Base-by-base conservation (phyloP, 2,888 invertebrate genomes). In the Tiphia femorata region DNA sequence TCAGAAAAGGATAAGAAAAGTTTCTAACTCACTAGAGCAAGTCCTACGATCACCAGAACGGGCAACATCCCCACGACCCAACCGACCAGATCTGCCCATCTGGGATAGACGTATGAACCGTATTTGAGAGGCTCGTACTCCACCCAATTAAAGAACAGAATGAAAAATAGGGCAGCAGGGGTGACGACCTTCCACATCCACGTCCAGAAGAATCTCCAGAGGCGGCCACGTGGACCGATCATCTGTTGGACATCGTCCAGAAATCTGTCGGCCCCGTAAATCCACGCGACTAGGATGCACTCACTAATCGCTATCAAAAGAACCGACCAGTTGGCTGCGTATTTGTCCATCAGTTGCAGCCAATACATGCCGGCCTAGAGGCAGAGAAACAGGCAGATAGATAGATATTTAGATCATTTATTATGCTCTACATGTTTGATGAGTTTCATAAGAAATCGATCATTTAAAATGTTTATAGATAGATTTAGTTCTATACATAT, bases 191-290 rank as follows among this genome's bases (percentile, higher is more conserved):
- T 88, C 93, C 93, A 93, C 91, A 93, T 92, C 59, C 89, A 84
- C 43, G 88, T 89, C 90, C 92, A 93, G 78, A 91, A 91, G 53
- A 87, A 82, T 37, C 89, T 86, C 91, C 91, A 92, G 23, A 86
- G 76, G 64, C 86, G 86, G 20, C 88, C 87, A 65, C 88, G 88
- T 2, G 84, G 86, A 2, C 94, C 94, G 62, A 93, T 90, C 95
- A 95, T 95, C 68, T 88, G 86, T 77, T 92, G 89, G 30, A 95
- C 91, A 73, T 95, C 91, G 57, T 89, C 87, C 55, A 91, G 88
- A 79, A 94, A 94, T 58, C 92, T 88, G 75, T 92, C 90, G 0
- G 92, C 90, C 0, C 94, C 94, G 77, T 95, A 95, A 43, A 92
- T 87, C 91, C 94, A 94, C 3, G 92, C 90, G 20, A 95, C 90